Base-by-base conservation (phyloP, 2,888 invertebrate species). In the Athalia rosae region DNA sequence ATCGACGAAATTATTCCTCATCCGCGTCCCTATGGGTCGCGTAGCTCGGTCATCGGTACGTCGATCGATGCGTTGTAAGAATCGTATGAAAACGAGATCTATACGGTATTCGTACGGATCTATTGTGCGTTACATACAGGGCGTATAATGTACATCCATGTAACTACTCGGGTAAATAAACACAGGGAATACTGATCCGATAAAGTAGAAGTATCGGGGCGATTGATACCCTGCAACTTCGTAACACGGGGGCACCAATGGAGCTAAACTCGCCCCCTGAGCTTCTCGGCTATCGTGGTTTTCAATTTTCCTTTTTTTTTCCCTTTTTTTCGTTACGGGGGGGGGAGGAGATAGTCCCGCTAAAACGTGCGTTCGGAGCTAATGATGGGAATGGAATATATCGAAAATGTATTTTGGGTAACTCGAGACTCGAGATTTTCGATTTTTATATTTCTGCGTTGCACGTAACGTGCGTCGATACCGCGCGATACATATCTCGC, bases 161-260 rank as follows among this genome's bases (percentile, higher is more conserved):
- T 11, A 59, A n/a, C 43, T 11, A 4, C 9, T 47, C 41, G 77
- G 62, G 79, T 73, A 80, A 84, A 84, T 82, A 83, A 82, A 80
- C 80, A 80, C 77, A 69, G 83, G 84, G 83, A 82, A 79, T 81
- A 79, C 81, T 80, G 81, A 83, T 82, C 84, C 83, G 82, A 85
- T 85, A 84, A 83, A 82, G 83, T 79, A 76, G 77, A 76, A 41
- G 47, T 7, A 8, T 74, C 82, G 81, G 81, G 81, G 84, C 84
- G 85, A 86, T 86, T 85, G 84, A 85, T 85, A 83, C 81, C 79
- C 81, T 76, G 77, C 76, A 15, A 81, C 79, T 83, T 82, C 84
- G 83, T 83, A 82, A 81, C 80, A 76, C 78, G 45, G 8, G 47
- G 4, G 15, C 28, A 28, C 28, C 28, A 28, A 28, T 2, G 28